These are phyloP conservation scores for Agonum fuliginosum DNA, from an alignment of 2,888 invertebrate species.

Conservation along the genomic window DNA sequence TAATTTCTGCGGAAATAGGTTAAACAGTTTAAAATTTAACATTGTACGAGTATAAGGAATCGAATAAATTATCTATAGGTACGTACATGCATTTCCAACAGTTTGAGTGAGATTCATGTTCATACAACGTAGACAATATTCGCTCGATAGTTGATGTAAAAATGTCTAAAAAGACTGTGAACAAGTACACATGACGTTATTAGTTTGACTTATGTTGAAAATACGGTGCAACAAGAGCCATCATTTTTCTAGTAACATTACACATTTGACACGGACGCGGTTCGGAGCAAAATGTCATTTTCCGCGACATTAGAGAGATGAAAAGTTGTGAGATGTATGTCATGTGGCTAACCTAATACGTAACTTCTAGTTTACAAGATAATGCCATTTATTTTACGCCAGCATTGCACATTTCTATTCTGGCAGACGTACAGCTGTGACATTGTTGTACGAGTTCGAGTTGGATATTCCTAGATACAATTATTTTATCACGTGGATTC, in stretches of 20 bases:
- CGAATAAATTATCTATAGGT: too few species aligned
- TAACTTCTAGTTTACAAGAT: constrained; percentile 37
- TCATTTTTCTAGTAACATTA: constrained; percentile 43
- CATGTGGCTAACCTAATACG: constrained; percentile 46
- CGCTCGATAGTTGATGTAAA: too few species aligned
- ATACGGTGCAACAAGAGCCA: constrained; percentile 45
- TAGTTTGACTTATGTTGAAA: constrained; percentile 48
- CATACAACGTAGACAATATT: too few species aligned
- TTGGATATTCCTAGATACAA: too few species aligned
- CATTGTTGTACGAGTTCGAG: too few species aligned
- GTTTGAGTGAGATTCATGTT: too few species aligned
- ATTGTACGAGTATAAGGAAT: too few species aligned
- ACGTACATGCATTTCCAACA: too few species aligned
- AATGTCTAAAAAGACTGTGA: constrained; percentile 5
- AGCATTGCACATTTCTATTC: not conserved
- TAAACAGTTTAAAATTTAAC: too few species aligned
- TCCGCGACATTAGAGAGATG: constrained; percentile 50
- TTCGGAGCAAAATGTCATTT: constrained; percentile 49
- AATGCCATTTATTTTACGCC: constrained; percentile 31
- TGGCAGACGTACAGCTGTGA: too few species aligned
- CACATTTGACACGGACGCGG: constrained; percentile 31
- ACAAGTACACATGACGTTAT: constrained; percentile 35
- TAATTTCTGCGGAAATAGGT: too few species aligned
- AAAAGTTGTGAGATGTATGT: constrained; percentile 47
- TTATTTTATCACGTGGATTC: too few species aligned